Percentiles rank a stretch among this genome's conserved stretches.
phyloP scores from a whole-genome alignment of 2,113 vertebrate species.

The Tyto alba region DNA sequence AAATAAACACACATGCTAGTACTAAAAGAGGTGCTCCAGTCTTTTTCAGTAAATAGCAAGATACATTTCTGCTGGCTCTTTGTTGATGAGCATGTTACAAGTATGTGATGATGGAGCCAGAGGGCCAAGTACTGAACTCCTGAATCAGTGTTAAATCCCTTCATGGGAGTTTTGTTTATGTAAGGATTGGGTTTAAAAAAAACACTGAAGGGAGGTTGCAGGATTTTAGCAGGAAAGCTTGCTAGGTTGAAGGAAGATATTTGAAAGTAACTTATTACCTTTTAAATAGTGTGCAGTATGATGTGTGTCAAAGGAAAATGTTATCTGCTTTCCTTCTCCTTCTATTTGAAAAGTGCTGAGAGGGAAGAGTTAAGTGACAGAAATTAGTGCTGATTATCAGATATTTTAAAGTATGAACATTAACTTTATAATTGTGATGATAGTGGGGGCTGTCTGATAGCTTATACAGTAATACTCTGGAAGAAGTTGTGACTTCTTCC shows the following conservation, averaged over 20 bases:
- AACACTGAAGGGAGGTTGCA: neutral
- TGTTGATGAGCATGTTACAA: neutral
- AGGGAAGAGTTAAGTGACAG: neutral
- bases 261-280: neutral
- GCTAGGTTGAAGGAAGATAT: neutral
- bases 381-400: neutral
- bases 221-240: neutral
- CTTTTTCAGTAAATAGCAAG: neutral
- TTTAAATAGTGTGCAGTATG: rapidly evolving
- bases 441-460: neutral
- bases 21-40: neutral
- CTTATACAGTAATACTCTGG: neutral
- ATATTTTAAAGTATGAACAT: neutral
- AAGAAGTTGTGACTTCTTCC: neutral
- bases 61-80: neutral
- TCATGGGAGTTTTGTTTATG: neutral
- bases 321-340: neutral
- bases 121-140: neutral
- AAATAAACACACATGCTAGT: neutral
- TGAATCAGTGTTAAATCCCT: neutral
- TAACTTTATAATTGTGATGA: neutral
- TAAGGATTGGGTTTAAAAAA: neutral
- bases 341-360: neutral
- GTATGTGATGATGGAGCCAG: neutral
- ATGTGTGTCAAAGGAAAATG: neutral